Conservation (phyloP, 1,140 invertebrate genomes). For the Drosophila hydei region DNA sequence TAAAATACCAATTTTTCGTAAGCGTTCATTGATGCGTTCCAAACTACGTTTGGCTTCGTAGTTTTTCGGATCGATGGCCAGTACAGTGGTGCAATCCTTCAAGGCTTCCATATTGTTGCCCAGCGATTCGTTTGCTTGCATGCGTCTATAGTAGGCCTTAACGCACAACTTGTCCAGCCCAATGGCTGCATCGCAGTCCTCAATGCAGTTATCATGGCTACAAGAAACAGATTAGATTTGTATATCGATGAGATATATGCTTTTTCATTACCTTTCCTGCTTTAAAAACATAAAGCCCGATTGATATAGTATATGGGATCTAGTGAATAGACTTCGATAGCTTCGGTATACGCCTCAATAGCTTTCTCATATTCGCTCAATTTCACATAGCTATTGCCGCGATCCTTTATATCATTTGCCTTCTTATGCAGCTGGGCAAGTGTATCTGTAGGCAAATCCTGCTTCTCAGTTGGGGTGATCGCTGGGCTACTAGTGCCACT, state of each 20-base stretch:
- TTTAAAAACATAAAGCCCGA: constrained; percentile 94
- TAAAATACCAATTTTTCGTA: constrained; percentile 54
- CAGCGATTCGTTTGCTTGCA: constrained; percentile 79
- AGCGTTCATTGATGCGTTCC: constrained; percentile 66
- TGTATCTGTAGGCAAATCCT: constrained; percentile 56
- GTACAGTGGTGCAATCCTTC: constrained; percentile 75
- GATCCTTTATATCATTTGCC: constrained; percentile 84
- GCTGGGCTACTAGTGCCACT: constrained; percentile 25
- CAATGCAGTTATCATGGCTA: constrained; percentile 69
- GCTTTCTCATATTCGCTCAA: constrained; percentile 91
- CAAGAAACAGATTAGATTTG: neutral
- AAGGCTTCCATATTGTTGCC: constrained; percentile 79
- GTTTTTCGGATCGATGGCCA: constrained; percentile 78
- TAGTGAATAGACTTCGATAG: constrained; percentile 89
- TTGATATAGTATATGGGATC: constrained; percentile 95
- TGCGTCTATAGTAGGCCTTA: constrained; percentile 81
- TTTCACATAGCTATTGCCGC: constrained; percentile 94
- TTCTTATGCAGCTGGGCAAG: constrained; percentile 80
- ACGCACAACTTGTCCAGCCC: constrained; percentile 65
- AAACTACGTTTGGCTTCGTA: constrained; percentile 71
- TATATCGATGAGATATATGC: neutral
- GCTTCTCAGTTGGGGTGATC: constrained; percentile 68
- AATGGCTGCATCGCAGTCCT: constrained; percentile 76
- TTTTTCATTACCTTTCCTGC: constrained; percentile 87
- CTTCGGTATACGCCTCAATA: constrained; percentile 91